Base-by-base conservation (phyloP, 2,113 vertebrate species). In the Burhinus oedicnemus region DNA sequence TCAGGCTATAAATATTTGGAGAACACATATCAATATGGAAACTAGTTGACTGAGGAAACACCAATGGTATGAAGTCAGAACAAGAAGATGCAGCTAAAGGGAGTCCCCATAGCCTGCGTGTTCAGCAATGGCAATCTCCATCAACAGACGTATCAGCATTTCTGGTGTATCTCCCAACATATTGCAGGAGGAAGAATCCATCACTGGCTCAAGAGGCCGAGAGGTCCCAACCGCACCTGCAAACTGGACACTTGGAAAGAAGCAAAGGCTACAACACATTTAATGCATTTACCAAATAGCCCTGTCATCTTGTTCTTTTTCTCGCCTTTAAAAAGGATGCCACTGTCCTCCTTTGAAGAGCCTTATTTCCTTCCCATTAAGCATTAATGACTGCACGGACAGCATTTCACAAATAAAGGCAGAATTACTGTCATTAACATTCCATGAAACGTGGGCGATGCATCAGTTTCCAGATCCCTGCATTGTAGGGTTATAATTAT, bases 401-500 rank as follows among this genome's bases (percentile, higher is more conserved):
- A 89, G 88, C 75, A 93, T 78, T 95, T 91, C 93, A 96, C 93
- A 94, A 97, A 95, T 91, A 97, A 96, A 95, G 61, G 79, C 81
- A 87, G 83, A 97, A 96, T 97, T 95, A 94, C 90, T 97, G 92
- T 95, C 93, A 94, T 96, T 96, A 95, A 87, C 58, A 95, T 93
- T 45, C 82, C 74, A 60, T 79, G 81, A 95, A 88, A 94, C 5
- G 6, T 80, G 69, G 91, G 92, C 8, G 8, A 94, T 79, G 20
- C 62, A 87, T 91, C 81, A 90, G 88, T 87, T 97, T 93, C 83
- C 84, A 95, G 88, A 81, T 94, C 68, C 34, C 85, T 83, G 64
- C 51, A 74, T 88, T 87, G 88, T 84, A 97, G 54, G 70, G 83
- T 83, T 94, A 14, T 91, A 95, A 97, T 96, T 96, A 96, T 92